Conservation (phyloP, 1,140 invertebrate species). For the Tetramorium simillimum region DNA sequence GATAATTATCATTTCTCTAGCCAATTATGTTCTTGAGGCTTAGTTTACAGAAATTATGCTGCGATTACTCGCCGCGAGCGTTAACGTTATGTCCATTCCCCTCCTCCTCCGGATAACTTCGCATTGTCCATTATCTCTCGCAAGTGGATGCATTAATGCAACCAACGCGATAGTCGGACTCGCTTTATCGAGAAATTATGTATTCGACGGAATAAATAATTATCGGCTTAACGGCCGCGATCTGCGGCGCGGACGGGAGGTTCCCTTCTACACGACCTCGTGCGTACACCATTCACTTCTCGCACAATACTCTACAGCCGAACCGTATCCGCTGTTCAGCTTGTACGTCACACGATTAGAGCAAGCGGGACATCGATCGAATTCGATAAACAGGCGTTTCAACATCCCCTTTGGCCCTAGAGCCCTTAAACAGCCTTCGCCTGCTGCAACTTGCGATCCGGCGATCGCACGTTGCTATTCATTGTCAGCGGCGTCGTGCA, state of each 20-base stretch:
- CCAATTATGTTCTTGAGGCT: not conserved
- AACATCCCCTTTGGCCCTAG: not conserved
- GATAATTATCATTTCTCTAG: not conserved
- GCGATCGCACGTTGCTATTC: not conserved
- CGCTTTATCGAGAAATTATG: conserved; percentile 40
- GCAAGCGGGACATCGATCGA: conserved; percentile 15
- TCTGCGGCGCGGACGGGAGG: conserved; percentile 39
- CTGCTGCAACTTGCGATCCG: not conserved
- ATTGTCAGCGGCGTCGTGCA: not conserved
- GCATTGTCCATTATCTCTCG: conserved; percentile 14
- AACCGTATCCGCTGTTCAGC: not conserved
- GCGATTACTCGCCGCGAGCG: not conserved
- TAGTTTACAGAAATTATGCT: not conserved
- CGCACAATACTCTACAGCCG: conserved; percentile 42
- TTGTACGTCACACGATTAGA: not conserved
- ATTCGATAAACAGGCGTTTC: not conserved
- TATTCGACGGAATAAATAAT: conserved; percentile 57
- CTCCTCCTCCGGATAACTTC: not conserved
- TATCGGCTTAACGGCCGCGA: conserved; percentile 48
- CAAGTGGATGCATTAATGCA: conserved; percentile 37
- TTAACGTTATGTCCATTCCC: not conserved
- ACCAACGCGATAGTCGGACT: not conserved
- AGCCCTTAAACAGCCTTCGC: too few species aligned
- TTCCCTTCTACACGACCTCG: conserved; percentile 63
- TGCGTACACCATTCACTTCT: conserved; percentile 61